Evolutionary conservation across 1,140 invertebrate genomes (phyloP).

Genomic region (Drosophila paulistorum): DNA sequence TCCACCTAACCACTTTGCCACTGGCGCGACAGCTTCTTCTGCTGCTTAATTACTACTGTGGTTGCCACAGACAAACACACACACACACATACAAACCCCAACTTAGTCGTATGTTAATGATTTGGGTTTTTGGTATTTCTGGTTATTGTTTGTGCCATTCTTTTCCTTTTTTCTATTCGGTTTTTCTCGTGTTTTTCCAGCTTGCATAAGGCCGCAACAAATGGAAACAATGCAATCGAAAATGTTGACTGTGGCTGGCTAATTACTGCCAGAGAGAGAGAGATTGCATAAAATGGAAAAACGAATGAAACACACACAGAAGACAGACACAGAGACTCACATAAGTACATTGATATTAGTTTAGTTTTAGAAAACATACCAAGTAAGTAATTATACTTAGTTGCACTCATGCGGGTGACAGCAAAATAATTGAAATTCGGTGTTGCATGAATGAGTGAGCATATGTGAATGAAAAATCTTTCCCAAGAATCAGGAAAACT

Average conservation of each 20-base stretch:
- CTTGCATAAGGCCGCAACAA: slow-evolving; percentile 58
- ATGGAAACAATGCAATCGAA: slow-evolving; percentile 57
- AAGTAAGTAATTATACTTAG: slow-evolving; percentile 9
- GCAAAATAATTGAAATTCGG: slow-evolving; percentile 9
- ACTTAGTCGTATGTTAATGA: slow-evolving; percentile 59
- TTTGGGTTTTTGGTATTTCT: slow-evolving; percentile 61
- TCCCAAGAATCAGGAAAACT: not conserved
- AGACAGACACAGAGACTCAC: not conserved
- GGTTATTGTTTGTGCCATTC: slow-evolving; percentile 65
- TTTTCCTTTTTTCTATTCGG: slow-evolving; percentile 26
- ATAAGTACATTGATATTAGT: not conserved
- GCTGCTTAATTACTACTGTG: slow-evolving; percentile 50
- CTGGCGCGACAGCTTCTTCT: slow-evolving; percentile 54
- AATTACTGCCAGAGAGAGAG: slow-evolving; percentile 35
- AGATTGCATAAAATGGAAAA: slow-evolving; percentile 43
- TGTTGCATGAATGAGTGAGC: not conserved
- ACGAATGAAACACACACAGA: not conserved
- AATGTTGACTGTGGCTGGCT: slow-evolving; percentile 61
- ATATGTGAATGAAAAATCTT: not conserved
- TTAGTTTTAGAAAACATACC: slow-evolving; percentile 13
- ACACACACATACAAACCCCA: slow-evolving; percentile 16
- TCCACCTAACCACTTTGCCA: slow-evolving; percentile 16
- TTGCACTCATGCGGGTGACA: slow-evolving; percentile 11
- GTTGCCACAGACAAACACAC: slow-evolving; percentile 13
- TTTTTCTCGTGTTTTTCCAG: slow-evolving; percentile 19